Evolutionary conservation across 2,888 invertebrate species (phyloP).

Genomic region (Hyppa rectilinea): DNA sequence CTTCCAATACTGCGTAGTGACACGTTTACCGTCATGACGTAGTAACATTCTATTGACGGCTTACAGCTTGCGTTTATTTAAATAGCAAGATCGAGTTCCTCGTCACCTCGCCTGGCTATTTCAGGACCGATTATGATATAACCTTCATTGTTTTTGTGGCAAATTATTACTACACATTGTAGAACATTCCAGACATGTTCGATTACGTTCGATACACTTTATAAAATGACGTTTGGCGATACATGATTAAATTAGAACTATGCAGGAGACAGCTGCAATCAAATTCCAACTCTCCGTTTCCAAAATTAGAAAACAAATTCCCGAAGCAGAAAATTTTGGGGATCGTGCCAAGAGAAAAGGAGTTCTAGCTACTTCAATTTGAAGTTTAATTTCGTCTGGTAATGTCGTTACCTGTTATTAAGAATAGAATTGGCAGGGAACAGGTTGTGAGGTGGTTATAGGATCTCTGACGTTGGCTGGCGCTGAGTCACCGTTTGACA

Average conservation of each 20-base stretch:
- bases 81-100: conserved; percentile 53
- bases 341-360: conserved; percentile 50
- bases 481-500: conserved; percentile 78
- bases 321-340: neutral
- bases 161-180: conserved; percentile 33
- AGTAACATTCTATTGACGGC: conserved; percentile 49
- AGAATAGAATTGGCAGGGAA: conserved; percentile 86
- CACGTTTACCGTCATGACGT: conserved; percentile 55
- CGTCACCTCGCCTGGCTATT: conserved; percentile 47
- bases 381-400: conserved; percentile 59
- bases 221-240: conserved; percentile 74
- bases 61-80: conserved; percentile 52
- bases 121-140: conserved; percentile 50
- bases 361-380: conserved; percentile 47
- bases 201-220: conserved; percentile 68
- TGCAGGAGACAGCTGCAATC: conserved; percentile 11
- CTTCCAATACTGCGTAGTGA: conserved; percentile 36
- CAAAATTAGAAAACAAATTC: conserved; percentile 31
- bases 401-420: conserved; percentile 69
- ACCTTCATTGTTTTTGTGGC: conserved; percentile 40
- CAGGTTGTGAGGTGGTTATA: conserved; percentile 75
- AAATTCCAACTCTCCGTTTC: conserved; percentile 13
- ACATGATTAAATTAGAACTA: conserved; percentile 59
- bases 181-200: conserved; percentile 68
- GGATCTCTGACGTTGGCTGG: conserved; percentile 77